Percentiles rank a stretch among this genome's conserved stretches.
These are phyloP conservation scores for Pagetopsis macropterus DNA, from an alignment of 2,797 vertebrate species.

Conservation along the genomic window DNA sequence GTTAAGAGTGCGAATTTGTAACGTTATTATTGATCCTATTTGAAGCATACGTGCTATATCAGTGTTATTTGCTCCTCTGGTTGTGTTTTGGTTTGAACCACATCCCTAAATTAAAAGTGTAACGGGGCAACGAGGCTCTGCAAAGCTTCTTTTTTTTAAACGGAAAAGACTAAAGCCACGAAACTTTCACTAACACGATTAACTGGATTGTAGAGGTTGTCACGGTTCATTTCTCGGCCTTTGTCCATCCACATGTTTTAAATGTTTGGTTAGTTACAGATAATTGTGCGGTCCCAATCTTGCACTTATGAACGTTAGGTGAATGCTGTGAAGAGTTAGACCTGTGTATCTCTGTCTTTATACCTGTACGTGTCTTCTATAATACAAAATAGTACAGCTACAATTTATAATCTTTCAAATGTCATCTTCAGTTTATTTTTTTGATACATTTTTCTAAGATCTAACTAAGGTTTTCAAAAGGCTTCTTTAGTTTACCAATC, in stretches of 20 bases:
- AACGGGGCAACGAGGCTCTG: neutral
- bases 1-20: neutral
- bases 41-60: neutral
- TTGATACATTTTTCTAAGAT: neutral
- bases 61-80: neutral
- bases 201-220: neutral
- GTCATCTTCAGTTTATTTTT: neutral
- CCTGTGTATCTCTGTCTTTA: neutral
- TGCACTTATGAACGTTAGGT: too few species aligned
- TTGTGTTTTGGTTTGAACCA: neutral
- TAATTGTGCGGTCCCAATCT: neutral
- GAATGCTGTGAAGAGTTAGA: neutral
- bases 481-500: neutral
- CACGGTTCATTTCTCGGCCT: neutral
- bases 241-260: neutral
- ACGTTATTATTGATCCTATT: neutral
- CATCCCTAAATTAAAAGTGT: neutral
- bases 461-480: neutral
- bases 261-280: neutral
- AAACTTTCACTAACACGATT: conserved; percentile 20
- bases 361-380: neutral
- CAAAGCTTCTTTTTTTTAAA: neutral
- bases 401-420: neutral
- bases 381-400: neutral
- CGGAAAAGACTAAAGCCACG: conserved; percentile 30